Conservation (phyloP, 2,113 vertebrate species). For the Oxyura jamaicensis region DNA sequence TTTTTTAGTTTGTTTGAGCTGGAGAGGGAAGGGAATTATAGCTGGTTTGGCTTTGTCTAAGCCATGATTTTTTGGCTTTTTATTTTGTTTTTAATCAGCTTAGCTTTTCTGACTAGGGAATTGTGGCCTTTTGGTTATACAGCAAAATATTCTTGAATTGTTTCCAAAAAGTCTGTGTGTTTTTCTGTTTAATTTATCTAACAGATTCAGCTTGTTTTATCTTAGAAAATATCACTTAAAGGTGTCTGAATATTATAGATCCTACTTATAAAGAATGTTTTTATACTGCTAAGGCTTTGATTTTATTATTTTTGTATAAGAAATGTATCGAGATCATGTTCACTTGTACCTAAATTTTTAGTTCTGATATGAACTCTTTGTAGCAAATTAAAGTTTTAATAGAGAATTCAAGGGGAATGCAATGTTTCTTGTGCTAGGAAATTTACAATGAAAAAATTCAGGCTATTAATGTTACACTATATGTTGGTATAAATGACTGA, state of each 20-base stretch:
- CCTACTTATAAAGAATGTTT: background rate
- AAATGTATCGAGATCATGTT: background rate
- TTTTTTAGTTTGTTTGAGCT: background rate
- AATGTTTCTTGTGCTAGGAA: background rate
- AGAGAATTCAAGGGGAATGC: background rate
- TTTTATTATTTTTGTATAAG: background rate
- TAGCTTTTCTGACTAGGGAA: background rate
- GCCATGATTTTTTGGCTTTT: accelerated
- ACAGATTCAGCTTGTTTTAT: background rate
- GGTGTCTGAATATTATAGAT: background rate
- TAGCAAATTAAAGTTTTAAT: background rate
- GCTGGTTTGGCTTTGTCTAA: background rate
- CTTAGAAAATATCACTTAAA: background rate
- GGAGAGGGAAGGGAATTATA: background rate
- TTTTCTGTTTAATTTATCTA: background rate
- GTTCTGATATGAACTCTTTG: background rate
- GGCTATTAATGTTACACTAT: background rate
- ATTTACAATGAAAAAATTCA: background rate
- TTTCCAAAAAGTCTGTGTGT: background rate
- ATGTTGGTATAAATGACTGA: background rate
- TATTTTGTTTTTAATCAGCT: background rate
- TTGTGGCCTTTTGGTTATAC: background rate
- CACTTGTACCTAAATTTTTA: background rate
- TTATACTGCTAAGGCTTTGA: background rate
- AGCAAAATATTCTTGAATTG: background rate